These are phyloP conservation scores for Sebastes cheni DNA, from an alignment of 2,797 vertebrate genomes.

Conservation along the genomic window DNA sequence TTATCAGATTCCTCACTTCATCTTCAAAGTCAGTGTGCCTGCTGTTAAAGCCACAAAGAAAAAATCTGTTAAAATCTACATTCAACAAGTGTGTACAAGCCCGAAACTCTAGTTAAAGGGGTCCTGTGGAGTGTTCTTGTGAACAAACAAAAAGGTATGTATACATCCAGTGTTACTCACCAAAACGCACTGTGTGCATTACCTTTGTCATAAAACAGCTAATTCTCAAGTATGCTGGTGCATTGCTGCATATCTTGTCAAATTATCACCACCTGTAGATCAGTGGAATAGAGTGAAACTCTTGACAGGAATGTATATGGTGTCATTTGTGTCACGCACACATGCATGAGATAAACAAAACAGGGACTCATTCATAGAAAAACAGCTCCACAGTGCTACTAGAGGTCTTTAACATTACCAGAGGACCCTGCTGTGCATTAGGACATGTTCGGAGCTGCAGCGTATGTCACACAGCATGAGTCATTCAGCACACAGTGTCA, in stretches of 20 bases:
- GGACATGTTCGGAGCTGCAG: slow-evolving; percentile 56
- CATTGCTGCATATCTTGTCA: background rate
- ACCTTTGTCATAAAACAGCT: background rate
- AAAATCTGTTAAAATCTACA: background rate
- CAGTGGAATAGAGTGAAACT: no score
- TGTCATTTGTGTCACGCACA: no score
- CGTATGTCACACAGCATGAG: slow-evolving; percentile 59
- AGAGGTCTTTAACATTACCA: background rate
- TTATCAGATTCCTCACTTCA: background rate
- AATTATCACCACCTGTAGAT: background rate
- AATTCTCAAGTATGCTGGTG: background rate
- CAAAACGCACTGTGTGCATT: background rate
- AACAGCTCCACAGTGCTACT: background rate
- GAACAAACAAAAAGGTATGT: background rate
- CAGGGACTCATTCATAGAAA: background rate
- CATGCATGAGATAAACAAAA: background rate
- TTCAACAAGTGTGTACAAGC: slow-evolving; percentile 8
- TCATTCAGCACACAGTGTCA: slow-evolving; percentile 66
- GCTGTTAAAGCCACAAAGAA: background rate
- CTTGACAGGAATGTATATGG: no score
- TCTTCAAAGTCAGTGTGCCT: background rate
- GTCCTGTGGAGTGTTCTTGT: background rate
- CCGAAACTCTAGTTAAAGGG: background rate
- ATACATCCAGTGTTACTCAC: background rate
- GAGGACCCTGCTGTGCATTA: slow-evolving; percentile 5